Evolutionary conservation across 1,140 invertebrate species (phyloP).

Genomic region (Pachypsylla venusta): DNA sequence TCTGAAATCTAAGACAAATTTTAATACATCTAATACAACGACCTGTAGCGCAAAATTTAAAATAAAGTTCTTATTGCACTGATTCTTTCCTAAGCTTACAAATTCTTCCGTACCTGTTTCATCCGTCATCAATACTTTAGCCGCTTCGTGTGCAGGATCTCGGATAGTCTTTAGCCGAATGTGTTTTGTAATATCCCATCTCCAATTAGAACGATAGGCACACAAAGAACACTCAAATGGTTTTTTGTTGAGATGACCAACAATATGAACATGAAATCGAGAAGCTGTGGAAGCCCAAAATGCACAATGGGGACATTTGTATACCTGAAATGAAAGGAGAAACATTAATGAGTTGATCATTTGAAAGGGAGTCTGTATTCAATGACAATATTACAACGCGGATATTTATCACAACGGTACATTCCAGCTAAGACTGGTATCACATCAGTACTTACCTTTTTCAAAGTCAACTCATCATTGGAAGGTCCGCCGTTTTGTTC

Average conservation of each 20-base stretch:
- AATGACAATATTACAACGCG: too few relatives aligned
- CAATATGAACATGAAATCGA: constrained; percentile 81
- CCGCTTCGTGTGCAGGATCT: constrained; percentile 58
- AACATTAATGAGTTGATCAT: background rate
- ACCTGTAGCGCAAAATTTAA: too few relatives aligned
- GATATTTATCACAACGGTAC: background rate
- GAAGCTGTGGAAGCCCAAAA: constrained; percentile 85
- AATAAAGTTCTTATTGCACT: too few relatives aligned
- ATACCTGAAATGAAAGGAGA: constrained; percentile 34
- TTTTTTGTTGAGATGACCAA: constrained; percentile 79
- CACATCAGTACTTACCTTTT: constrained; percentile 19
- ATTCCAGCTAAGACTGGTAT: background rate
- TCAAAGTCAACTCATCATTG: constrained; percentile 18
- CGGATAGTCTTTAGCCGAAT: constrained; percentile 73
- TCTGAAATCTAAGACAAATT: too few relatives aligned
- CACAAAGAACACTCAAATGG: constrained; percentile 91
- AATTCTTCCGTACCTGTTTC: constrained; percentile 50
- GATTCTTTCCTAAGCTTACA: too few relatives aligned
- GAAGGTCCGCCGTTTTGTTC: constrained; percentile 1
- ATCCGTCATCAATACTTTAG: constrained; percentile 75
- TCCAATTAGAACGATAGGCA: constrained; percentile 83
- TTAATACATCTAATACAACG: too few relatives aligned
- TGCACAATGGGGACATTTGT: constrained; percentile 76
- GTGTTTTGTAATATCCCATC: constrained; percentile 92
- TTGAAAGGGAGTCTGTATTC: too few relatives aligned